phyloP scores from a whole-genome alignment of 2,888 invertebrate species.

The Lasioglossum morio region DNA sequence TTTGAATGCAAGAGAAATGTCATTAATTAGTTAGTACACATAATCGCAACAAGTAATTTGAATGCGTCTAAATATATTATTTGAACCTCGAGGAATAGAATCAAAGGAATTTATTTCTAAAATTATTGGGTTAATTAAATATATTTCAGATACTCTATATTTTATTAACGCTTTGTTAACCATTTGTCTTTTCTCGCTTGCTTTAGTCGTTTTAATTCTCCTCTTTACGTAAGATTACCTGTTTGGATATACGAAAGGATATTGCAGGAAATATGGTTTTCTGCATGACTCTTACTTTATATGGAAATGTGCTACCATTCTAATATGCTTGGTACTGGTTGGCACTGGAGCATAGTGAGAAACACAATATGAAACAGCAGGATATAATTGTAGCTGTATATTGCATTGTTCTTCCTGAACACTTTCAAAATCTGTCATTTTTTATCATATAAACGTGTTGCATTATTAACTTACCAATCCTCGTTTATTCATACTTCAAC shows the following conservation, averaged over 20 bases:
- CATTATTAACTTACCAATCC: neutral
- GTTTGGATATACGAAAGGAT: neutral
- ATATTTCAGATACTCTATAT: neutral
- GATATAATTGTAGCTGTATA: slow-evolving; percentile 7
- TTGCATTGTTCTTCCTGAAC: neutral
- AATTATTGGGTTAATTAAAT: neutral
- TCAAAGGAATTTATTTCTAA: neutral
- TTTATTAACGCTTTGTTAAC: neutral
- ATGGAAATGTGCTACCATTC: slow-evolving; percentile 23
- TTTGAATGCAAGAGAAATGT: neutral
- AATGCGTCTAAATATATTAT: neutral
- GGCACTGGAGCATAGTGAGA: slow-evolving; percentile 13
- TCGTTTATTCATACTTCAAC: neutral
- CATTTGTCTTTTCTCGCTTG: neutral
- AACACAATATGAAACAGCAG: slow-evolving; percentile 20
- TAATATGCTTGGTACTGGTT: slow-evolving; percentile 40
- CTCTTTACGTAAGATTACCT: no score
- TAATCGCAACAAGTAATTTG: neutral
- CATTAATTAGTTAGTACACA: neutral
- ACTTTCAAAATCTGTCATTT: neutral
- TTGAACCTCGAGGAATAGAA: neutral
- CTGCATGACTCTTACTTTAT: slow-evolving; percentile 48
- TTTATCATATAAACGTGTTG: neutral
- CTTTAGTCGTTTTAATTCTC: neutral
- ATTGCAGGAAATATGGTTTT: slow-evolving; percentile 17